These are phyloP conservation scores for Eretmochelys imbricata DNA, from an alignment of 2,113 vertebrate species.

Conservation along the genomic window DNA sequence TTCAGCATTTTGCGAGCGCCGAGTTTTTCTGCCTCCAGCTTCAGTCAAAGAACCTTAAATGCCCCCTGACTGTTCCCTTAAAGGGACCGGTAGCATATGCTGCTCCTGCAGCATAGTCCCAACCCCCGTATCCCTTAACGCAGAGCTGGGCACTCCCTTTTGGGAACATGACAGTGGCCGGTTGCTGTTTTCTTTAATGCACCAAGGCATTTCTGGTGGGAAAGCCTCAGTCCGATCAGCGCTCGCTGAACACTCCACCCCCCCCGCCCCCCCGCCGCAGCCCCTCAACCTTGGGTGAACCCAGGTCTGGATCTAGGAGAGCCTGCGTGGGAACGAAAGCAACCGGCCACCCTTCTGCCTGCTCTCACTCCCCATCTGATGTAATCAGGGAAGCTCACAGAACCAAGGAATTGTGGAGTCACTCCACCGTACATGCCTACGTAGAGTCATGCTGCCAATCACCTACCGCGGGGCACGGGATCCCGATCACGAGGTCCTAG, in stretches of 20 bases:
- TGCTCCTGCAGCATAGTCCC: neutral
- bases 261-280: neutral
- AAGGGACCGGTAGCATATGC: neutral
- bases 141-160: neutral
- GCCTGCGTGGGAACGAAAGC: neutral
- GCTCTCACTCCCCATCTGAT: neutral
- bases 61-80: neutral
- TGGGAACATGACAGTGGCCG: neutral
- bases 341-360: neutral
- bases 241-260: neutral
- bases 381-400: neutral
- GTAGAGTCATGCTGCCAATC: neutral
- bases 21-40: neutral
- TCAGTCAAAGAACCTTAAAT: neutral
- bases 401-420: neutral
- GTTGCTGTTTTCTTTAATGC: neutral
- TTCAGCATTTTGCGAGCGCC: neutral
- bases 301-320: neutral
- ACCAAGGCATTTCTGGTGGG: neutral
- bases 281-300: neutral
- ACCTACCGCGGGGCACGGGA: neutral
- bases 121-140: neutral
- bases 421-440: neutral
- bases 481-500: neutral
- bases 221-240: neutral